Conservation (phyloP, 2,888 invertebrate genomes). For the Liopterus haemorrhoidalis region DNA sequence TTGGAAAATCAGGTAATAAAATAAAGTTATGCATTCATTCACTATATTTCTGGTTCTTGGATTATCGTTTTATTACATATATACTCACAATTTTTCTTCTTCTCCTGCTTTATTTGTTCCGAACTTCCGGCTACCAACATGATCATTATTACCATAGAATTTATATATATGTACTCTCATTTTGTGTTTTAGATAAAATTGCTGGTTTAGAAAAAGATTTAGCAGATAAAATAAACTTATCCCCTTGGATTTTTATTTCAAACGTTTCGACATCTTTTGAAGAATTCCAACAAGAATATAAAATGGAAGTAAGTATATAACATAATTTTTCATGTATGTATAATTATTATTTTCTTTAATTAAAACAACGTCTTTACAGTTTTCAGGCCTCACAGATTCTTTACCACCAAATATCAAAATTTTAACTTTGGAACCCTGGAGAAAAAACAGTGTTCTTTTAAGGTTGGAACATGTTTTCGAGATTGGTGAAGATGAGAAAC, state of each 20-base stretch:
- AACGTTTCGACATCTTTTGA: slow-evolving; percentile 46
- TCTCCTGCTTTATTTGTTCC: too few relatives aligned
- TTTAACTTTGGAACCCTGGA: slow-evolving; percentile 58
- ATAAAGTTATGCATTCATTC: slow-evolving; percentile 16
- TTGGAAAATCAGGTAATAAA: slow-evolving; percentile 28
- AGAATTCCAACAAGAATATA: slow-evolving; percentile 44
- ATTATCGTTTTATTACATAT: slow-evolving; percentile 1
- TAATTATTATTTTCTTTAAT: slow-evolving; percentile 22
- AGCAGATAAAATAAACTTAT: slow-evolving; percentile 51
- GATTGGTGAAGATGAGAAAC: slow-evolving; percentile 43
- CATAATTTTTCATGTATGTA: slow-evolving; percentile 5
- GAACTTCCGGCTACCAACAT: too few relatives aligned
- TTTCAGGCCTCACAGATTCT: slow-evolving; percentile 44
- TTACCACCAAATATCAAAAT: slow-evolving; percentile 54
- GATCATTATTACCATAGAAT: too few relatives aligned
- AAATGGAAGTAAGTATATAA: slow-evolving; percentile 39
- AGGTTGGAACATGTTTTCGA: slow-evolving; percentile 57
- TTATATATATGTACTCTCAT: too few relatives aligned
- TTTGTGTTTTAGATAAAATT: slow-evolving; percentile 31
- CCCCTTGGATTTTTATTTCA: slow-evolving; percentile 56
- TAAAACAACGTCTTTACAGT: too few relatives aligned
- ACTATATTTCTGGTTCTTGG: neutral
- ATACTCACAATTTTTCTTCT: too few relatives aligned
- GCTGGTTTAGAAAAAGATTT: slow-evolving; percentile 45
- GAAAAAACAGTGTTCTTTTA: slow-evolving; percentile 48